Conservation (phyloP, 2,113 vertebrate species). For the Neopipo cinnamomea region DNA sequence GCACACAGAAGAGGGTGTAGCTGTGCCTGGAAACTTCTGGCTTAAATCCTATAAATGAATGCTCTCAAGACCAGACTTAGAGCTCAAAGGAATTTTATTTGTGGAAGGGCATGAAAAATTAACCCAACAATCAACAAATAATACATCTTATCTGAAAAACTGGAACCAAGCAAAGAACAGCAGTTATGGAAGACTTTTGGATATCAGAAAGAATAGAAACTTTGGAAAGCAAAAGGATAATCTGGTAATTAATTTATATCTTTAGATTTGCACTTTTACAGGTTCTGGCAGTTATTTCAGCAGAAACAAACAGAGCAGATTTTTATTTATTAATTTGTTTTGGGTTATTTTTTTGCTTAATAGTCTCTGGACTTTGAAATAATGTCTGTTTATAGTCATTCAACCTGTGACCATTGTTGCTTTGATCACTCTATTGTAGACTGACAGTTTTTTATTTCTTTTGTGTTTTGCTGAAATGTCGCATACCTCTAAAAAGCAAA, state of each 20-base stretch:
- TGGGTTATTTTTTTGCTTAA: not conserved
- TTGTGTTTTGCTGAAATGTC: not conserved
- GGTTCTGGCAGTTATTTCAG: not conserved
- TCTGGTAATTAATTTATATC: not conserved
- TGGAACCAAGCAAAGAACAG: not conserved
- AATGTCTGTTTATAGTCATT: not conserved
- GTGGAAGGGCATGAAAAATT: not conserved
- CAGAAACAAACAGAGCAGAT: not conserved
- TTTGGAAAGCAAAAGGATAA: not conserved
- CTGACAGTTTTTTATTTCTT: not conserved
- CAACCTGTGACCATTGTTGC: not conserved
- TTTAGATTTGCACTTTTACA: not conserved
- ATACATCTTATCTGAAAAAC: not conserved
- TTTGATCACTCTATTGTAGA: not conserved
- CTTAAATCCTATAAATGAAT: not conserved
- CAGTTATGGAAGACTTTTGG: not conserved
- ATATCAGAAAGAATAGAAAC: not conserved
- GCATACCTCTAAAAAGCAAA: not conserved
- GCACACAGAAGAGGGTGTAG: not conserved
- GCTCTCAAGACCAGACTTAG: not conserved
- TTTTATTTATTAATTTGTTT: not conserved
- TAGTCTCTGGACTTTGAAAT: not conserved
- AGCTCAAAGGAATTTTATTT: not conserved
- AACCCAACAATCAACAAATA: not conserved
- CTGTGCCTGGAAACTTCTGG: not conserved